Evolutionary conservation across 1,140 invertebrate species (phyloP), one percentile per base, ranked within the genome.

Genomic region (Matsumurasca onukii): DNA sequence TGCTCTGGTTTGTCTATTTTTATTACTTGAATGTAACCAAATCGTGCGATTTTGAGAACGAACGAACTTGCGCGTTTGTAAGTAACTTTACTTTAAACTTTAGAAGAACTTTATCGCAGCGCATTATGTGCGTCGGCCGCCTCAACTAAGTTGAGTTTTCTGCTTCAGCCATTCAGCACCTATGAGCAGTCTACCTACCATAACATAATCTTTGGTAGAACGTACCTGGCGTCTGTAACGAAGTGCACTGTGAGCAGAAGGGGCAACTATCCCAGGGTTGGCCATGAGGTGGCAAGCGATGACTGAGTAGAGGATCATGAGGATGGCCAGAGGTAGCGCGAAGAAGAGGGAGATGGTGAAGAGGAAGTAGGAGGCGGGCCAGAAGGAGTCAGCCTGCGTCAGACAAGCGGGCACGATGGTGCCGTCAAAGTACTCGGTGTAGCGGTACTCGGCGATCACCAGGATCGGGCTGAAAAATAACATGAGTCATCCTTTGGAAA

Each of bases 271-370:
- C 25, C 84, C 83, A 9, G 89, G 86, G 75, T 91, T 89, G 31
- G 88, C 86, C 85, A 94, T 90, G 29, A 96, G 84, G 75, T 93
- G 90, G 68, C 86, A 85, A 0, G 91, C 91, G 69, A 96, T 95
- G 71, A 93, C 84, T 63, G 88, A 87, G 80, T 95, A 97, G 0
- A 97, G 79, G 3, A 89, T 84, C 22, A 95, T 83, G 31, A 97
- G 83, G 13, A 95, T 86, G 49, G 88, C 81, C 51, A 95, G 82
- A 1, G 94, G 94, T 13, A 94, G 78, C 73, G 92, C 85, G 82
- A 95, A 95, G 83, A 96, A 95, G 57, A 91, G 75, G 0, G 87
- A 82, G 72, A 92, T 90, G 74, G 89, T 91, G 69, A 88, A 83
- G 62, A 92, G 80, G 82, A 94, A 92, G 84, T 90, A 96, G 24